Conservation (phyloP, 2,888 invertebrate genomes). For the Caenorhabditis sp. region DNA sequence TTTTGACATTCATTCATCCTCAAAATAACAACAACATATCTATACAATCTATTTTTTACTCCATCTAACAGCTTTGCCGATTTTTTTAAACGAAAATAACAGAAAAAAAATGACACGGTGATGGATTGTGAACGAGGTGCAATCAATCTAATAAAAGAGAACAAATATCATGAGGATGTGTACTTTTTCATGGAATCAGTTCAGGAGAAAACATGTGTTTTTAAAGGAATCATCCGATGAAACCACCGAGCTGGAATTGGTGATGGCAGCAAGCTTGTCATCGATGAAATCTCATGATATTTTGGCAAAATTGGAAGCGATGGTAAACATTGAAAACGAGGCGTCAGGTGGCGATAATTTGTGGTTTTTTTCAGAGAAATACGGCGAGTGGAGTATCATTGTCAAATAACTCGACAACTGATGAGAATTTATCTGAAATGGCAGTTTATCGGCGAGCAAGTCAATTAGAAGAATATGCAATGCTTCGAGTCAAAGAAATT, state of each 20-base stretch:
- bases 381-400: background rate
- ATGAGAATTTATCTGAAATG: conserved; percentile 53
- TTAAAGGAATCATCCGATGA: background rate
- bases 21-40: too few relatives aligned
- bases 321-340: too few relatives aligned
- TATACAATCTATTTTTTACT: too few relatives aligned
- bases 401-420: conserved; percentile 21
- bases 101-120: background rate
- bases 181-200: too few relatives aligned
- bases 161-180: too few relatives aligned
- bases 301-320: conserved; percentile 53
- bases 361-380: conserved; percentile 8
- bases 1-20: too few relatives aligned
- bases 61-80: background rate
- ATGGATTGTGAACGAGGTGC: background rate
- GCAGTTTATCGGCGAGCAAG: conserved; percentile 60
- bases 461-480: conserved; percentile 60
- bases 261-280: conserved; percentile 66
- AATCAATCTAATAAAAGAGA: background rate
- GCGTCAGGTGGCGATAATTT: background rate
- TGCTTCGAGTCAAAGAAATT: conserved; percentile 46
- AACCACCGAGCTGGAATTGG: conserved; percentile 77
- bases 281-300: conserved; percentile 65
- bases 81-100: background rate
- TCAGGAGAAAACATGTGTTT: too few relatives aligned